These are phyloP conservation scores for Urophycis tenuis DNA, from an alignment of 2,797 vertebrate genomes.

Conservation along the genomic window DNA sequence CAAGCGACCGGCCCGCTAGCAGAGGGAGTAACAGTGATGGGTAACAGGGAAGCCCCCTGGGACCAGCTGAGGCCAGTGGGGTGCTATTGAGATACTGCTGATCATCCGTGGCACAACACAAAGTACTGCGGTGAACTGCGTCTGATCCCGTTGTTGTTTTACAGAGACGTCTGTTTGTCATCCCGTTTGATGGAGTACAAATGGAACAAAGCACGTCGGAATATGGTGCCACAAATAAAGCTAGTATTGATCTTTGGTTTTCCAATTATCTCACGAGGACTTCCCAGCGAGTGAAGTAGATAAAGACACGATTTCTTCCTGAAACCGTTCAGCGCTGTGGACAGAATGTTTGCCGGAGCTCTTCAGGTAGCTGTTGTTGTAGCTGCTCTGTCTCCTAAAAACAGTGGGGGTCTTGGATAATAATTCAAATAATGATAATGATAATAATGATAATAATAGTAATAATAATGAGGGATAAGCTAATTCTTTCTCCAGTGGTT, in stretches of 20 bases:
- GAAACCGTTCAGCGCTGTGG: slow-evolving; percentile 39
- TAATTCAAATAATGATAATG: slow-evolving; percentile 6
- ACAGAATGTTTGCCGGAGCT: slow-evolving; percentile 37
- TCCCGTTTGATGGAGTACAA: neutral
- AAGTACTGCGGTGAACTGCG: neutral
- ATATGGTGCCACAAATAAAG: slow-evolving; percentile 33
- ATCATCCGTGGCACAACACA: neutral
- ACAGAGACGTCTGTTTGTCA: neutral
- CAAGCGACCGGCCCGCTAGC: neutral
- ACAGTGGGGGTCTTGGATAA: slow-evolving; percentile 21
- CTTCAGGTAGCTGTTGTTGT: slow-evolving; percentile 34
- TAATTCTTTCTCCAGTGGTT: neutral
- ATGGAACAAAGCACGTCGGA: neutral
- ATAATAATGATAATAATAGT: neutral
- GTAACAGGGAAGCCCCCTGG: neutral
- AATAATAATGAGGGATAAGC: neutral
- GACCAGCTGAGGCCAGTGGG: neutral
- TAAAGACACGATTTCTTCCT: slow-evolving; percentile 29
- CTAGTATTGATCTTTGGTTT: slow-evolving; percentile 65
- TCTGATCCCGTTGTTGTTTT: neutral
- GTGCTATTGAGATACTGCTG: too few relatives aligned
- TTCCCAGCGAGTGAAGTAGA: slow-evolving; percentile 7
- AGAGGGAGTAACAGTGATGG: neutral
- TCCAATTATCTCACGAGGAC: slow-evolving; percentile 40
- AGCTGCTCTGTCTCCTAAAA: slow-evolving; percentile 29